A percentile compares a stretch with the other conserved stretches of the same genome.
Conservation (phyloP, 2,888 invertebrate genomes). For the Resseliella maxima region DNA sequence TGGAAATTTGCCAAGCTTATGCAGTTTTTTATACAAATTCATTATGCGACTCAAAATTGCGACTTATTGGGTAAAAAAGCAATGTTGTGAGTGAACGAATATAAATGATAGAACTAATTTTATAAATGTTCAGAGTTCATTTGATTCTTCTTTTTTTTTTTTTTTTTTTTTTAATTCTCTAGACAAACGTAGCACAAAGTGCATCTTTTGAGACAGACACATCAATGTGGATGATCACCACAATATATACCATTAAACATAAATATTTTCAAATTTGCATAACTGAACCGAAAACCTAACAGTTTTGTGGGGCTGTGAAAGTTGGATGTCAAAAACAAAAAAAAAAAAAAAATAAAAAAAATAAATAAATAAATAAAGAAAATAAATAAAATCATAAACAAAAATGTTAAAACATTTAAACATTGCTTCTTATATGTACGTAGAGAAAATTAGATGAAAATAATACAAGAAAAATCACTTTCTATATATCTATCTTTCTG, state of each 20-base stretch:
- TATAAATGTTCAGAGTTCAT: not conserved
- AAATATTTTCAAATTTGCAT: not conserved
- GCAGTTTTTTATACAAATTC: too few species aligned
- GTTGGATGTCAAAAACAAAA: conserved; percentile 18
- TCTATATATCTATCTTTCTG: not conserved
- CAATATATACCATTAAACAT: not conserved
- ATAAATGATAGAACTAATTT: too few species aligned
- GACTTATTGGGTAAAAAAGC: too few species aligned
- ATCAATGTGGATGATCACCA: not conserved
- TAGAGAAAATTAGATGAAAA: not conserved
- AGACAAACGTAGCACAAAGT: not conserved
- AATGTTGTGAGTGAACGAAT: too few species aligned
- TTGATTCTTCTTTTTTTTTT: not conserved
- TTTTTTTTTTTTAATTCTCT: not conserved
- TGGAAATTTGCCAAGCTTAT: too few species aligned
- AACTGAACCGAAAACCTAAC: not conserved
- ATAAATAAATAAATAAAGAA: too few species aligned
- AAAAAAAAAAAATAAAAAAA: not conserved
- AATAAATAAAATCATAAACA: not conserved
- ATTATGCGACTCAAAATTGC: too few species aligned
- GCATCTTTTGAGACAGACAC: conserved; percentile 26
- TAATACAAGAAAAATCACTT: not conserved
- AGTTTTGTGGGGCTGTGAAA: conserved; percentile 28
- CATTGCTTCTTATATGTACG: conserved; percentile 18
- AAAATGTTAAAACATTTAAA: not conserved